Conservation (phyloP, 2,113 vertebrate species). For the Varanus komodoensis region DNA sequence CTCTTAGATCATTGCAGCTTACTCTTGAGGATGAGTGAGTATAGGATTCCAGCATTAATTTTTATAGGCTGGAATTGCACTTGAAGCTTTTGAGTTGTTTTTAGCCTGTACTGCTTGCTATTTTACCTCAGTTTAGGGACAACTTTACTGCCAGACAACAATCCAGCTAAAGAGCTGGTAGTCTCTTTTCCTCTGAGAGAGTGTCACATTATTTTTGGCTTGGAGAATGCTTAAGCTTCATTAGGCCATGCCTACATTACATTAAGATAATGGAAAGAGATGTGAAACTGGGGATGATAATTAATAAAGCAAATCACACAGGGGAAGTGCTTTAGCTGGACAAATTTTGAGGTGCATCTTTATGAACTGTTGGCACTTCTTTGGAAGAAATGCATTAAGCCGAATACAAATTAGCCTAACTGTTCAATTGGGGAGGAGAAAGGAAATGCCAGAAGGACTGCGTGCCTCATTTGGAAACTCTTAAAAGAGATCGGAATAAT, state of each 20-base stretch:
- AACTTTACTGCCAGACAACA: not conserved
- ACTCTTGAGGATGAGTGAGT: not conserved
- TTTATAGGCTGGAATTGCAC: not conserved
- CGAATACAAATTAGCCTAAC: slow-evolving; percentile 23
- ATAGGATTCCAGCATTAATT: not conserved
- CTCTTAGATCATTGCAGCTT: not conserved
- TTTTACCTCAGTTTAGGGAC: not conserved
- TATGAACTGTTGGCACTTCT: not conserved
- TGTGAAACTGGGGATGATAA: not conserved
- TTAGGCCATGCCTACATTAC: slow-evolving; percentile 2
- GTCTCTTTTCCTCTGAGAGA: not conserved
- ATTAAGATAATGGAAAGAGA: slow-evolving; percentile 23
- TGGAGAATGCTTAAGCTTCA: slow-evolving; percentile 21
- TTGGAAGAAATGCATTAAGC: not conserved
- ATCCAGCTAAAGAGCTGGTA: not conserved
- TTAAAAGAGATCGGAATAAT: not conserved
- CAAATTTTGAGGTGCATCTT: slow-evolving; percentile 9
- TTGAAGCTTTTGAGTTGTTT: not conserved
- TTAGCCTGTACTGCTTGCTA: not conserved
- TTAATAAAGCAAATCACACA: not conserved
- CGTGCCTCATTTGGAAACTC: not conserved
- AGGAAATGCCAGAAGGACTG: not conserved
- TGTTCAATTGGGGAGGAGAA: not conserved
- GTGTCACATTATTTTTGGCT: accelerated
- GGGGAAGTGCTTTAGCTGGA: slow-evolving; percentile 28